Conservation (phyloP, 2,797 vertebrate genomes). For the Linurgus olivaceus region DNA sequence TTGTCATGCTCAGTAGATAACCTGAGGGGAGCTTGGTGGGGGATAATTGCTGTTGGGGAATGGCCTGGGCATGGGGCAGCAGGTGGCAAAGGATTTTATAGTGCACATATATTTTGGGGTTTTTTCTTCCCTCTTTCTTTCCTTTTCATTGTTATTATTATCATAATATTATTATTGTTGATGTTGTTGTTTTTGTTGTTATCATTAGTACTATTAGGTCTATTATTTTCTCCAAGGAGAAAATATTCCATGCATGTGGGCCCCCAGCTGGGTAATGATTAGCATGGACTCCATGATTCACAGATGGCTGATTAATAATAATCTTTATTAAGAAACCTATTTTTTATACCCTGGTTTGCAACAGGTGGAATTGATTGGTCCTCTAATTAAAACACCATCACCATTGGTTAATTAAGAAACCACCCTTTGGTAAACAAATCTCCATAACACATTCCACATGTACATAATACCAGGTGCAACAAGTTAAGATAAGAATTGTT, state of each 20-base stretch:
- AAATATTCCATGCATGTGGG: neutral
- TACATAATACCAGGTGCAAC: neutral
- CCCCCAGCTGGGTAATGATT: neutral
- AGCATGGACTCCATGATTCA: neutral
- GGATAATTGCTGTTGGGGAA: no score
- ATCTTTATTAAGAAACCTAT: neutral
- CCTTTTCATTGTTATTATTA: neutral
- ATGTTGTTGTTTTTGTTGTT: fast-evolving
- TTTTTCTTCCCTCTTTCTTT: neutral
- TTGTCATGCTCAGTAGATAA: neutral
- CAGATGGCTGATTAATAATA: neutral
- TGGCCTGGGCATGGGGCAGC: neutral
- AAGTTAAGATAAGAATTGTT: neutral
- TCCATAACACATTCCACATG: neutral
- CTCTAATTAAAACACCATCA: neutral
- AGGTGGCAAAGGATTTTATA: neutral
- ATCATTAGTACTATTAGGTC: neutral
- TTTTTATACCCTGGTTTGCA: neutral
- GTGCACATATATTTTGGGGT: fast-evolving
- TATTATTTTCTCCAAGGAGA: neutral
- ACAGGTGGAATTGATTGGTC: neutral
- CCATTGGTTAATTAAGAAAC: neutral
- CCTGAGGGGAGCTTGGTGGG: neutral
- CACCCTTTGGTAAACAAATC: neutral
- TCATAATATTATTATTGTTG: neutral